phyloP scores from a whole-genome alignment of 2,888 invertebrate genomes.

The Fragum whitleyi region DNA sequence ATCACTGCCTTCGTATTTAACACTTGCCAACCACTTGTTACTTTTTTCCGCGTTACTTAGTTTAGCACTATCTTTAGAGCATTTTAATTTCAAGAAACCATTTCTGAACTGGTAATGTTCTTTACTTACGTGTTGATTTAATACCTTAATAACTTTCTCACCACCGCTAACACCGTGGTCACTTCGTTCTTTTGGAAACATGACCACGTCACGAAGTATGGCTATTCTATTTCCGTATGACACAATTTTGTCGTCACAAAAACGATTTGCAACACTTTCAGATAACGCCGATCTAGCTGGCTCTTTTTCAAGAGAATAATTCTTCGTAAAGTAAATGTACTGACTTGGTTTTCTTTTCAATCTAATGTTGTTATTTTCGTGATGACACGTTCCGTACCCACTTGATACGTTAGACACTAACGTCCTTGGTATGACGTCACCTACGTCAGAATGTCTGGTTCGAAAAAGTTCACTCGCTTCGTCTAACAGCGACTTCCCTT shows the following conservation, averaged over 20 bases:
- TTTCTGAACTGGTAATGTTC: constrained; percentile 52
- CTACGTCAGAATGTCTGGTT: not conserved
- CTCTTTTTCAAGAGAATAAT: constrained; percentile 35
- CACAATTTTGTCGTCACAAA: constrained; percentile 45
- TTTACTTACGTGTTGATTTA: constrained; percentile 49
- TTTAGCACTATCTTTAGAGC: constrained; percentile 14
- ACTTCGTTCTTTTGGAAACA: constrained; percentile 30
- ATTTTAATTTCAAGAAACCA: constrained; percentile 60
- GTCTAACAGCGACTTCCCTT: not conserved
- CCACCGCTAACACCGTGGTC: constrained; percentile 58
- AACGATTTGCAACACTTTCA: constrained; percentile 1
- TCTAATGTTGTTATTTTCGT: not conserved
- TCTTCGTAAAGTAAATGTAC: constrained; percentile 39
- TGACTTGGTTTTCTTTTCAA: not conserved
- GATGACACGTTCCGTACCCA: constrained; percentile 18
- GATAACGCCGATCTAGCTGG: constrained; percentile 26
- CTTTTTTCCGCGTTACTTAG: not conserved
- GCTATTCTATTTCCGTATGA: constrained; percentile 41
- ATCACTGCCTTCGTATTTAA: not conserved
- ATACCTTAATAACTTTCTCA: constrained; percentile 50
- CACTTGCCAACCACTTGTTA: constrained; percentile 16
- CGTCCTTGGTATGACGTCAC: not conserved
- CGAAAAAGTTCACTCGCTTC: not conserved
- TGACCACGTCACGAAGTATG: constrained; percentile 35
- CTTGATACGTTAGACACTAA: not conserved